These are phyloP conservation scores for Etheostoma perlongum DNA, from an alignment of 2,797 vertebrate genomes.

Conservation along the genomic window DNA sequence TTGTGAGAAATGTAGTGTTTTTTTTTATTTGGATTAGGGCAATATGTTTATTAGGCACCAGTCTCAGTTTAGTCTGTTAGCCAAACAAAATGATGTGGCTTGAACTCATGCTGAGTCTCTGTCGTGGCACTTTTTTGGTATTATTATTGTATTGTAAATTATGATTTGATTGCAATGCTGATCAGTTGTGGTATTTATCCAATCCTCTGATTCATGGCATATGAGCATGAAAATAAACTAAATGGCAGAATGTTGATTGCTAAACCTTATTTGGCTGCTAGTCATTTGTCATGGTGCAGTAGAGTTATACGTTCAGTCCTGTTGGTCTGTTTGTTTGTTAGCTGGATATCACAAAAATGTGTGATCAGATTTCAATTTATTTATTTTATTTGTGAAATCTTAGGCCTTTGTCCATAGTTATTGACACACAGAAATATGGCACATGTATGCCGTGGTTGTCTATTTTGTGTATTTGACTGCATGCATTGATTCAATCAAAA, in stretches of 20 bases:
- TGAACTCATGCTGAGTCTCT: background rate
- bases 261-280: background rate
- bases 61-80: background rate
- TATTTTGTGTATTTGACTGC: background rate
- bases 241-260: background rate
- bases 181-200: background rate
- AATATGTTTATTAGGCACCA: constrained; percentile 1
- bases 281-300: background rate
- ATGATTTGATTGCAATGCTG: background rate
- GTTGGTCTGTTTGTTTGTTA: constrained; percentile 9
- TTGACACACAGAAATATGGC: background rate
- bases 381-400: background rate
- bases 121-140: background rate
- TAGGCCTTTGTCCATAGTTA: background rate
- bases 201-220: background rate
- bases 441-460: background rate
- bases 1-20: background rate
- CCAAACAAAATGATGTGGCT: background rate
- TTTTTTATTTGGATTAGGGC: too few species aligned
- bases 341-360: constrained; percentile 7
- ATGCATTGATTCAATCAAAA: background rate
- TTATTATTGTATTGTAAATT: background rate
- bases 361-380: background rate
- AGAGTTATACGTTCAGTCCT: background rate
- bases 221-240: background rate